Evolutionary conservation across 2,113 vertebrate species (phyloP).

Genomic region (Gymnobelideus leadbeateri): DNA sequence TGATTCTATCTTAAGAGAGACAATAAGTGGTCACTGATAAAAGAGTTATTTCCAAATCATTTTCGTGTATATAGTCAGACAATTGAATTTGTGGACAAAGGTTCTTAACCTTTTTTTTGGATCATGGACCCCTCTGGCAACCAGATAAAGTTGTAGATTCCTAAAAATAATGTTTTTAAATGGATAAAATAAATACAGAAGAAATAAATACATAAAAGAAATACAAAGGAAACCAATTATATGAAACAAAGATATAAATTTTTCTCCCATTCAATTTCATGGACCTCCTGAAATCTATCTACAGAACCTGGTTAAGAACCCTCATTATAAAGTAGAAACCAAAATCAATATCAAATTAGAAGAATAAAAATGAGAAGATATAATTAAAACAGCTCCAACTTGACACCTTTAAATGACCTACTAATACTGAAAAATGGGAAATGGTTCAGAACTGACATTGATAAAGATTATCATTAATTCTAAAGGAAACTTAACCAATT

Average conservation of each 20-base stretch:
- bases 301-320: background rate
- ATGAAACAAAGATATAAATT: background rate
- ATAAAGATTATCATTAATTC: background rate
- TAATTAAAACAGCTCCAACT: background rate
- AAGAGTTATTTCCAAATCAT: background rate
- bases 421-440: background rate
- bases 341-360: conserved; percentile 2
- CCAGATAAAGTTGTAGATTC: background rate
- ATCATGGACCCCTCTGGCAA: background rate
- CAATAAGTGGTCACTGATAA: background rate
- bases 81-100: background rate
- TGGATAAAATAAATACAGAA: background rate
- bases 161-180: background rate
- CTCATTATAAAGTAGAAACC: background rate
- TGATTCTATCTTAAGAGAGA: background rate
- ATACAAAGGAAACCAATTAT: background rate
- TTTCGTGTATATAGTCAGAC: background rate
- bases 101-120: background rate
- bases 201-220: background rate
- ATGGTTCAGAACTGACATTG: background rate
- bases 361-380: background rate
- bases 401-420: background rate
- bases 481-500: background rate
- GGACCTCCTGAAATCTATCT: background rate
- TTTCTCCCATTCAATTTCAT: background rate